phyloP scores from a whole-genome alignment of 2,113 vertebrate genomes.

The Ibidorhyncha struthersii region DNA sequence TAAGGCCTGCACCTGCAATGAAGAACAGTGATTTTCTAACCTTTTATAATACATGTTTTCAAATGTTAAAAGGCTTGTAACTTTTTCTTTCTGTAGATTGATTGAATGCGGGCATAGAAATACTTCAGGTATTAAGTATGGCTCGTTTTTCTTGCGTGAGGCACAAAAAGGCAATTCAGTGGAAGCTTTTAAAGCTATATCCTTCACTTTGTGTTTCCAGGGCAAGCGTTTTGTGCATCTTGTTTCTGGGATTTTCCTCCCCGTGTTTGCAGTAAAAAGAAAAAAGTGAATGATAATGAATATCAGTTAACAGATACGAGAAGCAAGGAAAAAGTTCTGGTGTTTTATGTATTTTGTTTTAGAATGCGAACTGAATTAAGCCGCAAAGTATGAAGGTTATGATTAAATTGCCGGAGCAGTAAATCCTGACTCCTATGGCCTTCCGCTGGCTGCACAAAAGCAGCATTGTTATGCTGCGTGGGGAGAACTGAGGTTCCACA shows the following conservation, averaged over 20 bases:
- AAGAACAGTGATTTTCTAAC: too few species aligned
- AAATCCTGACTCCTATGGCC: constrained; percentile 46
- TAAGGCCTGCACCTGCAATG: background rate
- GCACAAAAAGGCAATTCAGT: background rate
- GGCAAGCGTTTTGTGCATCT: background rate
- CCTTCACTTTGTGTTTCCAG: background rate
- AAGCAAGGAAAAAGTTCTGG: background rate
- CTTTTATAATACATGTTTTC: background rate
- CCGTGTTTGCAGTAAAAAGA: background rate
- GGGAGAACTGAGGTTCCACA: constrained; percentile 21
- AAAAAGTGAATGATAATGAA: constrained; percentile 15
- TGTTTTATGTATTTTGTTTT: constrained; percentile 27
- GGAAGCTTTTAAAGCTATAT: background rate
- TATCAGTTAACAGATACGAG: background rate
- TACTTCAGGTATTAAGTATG: background rate
- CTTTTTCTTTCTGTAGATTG: background rate
- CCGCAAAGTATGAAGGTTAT: constrained; percentile 54
- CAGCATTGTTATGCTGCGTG: constrained; percentile 51
- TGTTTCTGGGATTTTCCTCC: background rate
- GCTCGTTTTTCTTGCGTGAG: background rate
- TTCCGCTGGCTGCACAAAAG: constrained; percentile 53
- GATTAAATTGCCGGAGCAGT: constrained; percentile 52
- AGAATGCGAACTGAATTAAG: constrained; percentile 8
- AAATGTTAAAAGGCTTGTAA: background rate
- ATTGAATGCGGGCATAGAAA: background rate